Evolutionary conservation across 2,113 vertebrate genomes (phyloP).

Genomic region (Oryzias melastigma): DNA sequence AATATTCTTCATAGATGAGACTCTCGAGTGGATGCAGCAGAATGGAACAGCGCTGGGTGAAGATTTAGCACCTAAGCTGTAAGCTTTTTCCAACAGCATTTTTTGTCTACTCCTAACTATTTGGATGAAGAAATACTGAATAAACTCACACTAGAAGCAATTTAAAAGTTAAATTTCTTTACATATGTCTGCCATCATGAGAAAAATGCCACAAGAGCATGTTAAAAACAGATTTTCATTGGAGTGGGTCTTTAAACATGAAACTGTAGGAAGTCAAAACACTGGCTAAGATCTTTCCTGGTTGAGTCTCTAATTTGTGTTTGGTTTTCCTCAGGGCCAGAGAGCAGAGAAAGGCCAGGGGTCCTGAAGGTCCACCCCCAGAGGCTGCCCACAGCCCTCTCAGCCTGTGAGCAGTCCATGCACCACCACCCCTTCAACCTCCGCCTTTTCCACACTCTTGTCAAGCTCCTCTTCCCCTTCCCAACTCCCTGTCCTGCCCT

Average conservation of each 20-base stretch:
- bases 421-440: conserved; percentile 18
- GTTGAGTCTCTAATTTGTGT: conserved; percentile 45
- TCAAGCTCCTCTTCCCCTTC: conserved; percentile 11
- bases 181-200: too few species aligned
- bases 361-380: conserved; percentile 89
- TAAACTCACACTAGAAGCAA: neutral
- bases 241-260: too few species aligned
- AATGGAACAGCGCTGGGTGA: too few species aligned
- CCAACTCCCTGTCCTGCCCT: neutral
- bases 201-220: too few species aligned
- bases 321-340: conserved; percentile 87
- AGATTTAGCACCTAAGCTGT: too few species aligned
- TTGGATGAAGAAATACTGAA: neutral
- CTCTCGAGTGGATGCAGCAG: neutral
- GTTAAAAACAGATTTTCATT: too few species aligned
- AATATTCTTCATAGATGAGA: too few species aligned
- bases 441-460: neutral
- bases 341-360: conserved; percentile 99
- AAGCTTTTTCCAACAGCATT: too few species aligned
- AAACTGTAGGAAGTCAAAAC: too few species aligned
- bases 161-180: too few species aligned
- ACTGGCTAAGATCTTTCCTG: neutral
- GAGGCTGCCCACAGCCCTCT: conserved; percentile 84
- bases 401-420: conserved; percentile 85
- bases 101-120: too few species aligned